These are phyloP conservation scores for Acipenser ruthenus DNA, from an alignment of 2,797 vertebrate species.

Conservation along the genomic window DNA sequence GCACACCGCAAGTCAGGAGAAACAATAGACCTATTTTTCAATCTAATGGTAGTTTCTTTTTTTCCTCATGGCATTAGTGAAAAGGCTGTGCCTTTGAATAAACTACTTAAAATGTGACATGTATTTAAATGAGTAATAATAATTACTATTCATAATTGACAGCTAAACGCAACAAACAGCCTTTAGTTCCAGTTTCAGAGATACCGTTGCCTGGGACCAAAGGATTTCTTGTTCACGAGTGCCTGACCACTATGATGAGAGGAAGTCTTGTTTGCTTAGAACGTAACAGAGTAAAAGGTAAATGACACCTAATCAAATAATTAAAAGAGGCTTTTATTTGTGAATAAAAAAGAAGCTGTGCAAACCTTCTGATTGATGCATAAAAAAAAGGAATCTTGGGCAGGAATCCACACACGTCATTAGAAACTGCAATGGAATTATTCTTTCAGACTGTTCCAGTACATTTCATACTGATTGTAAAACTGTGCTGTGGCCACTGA, in stretches of 20 bases:
- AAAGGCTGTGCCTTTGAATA: slow-evolving; percentile 42
- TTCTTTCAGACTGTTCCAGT: too few relatives aligned
- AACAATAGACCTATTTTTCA: slow-evolving; percentile 67
- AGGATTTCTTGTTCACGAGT: slow-evolving; percentile 55
- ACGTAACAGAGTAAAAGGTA: slow-evolving; percentile 40
- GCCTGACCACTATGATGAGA: slow-evolving; percentile 48
- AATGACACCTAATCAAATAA: slow-evolving; percentile 37
- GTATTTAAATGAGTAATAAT: slow-evolving; percentile 55
- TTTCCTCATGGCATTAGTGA: slow-evolving; percentile 30
- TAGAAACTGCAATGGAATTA: too few relatives aligned
- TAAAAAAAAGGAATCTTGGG: too few relatives aligned
- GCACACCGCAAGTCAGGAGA: slow-evolving; percentile 45
- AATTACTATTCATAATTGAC: slow-evolving; percentile 54
- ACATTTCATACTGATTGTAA: too few relatives aligned
- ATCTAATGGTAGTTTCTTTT: slow-evolving; percentile 55
- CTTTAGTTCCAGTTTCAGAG: slow-evolving; percentile 37
- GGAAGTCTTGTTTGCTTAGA: slow-evolving; percentile 43
- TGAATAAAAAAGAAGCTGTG: too few relatives aligned
- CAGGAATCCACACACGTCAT: too few relatives aligned
- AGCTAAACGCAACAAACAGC: slow-evolving; percentile 38
- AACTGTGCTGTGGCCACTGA: too few relatives aligned
- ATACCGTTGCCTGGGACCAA: slow-evolving; percentile 40
- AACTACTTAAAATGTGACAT: slow-evolving; percentile 44
- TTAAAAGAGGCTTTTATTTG: slow-evolving; percentile 28
- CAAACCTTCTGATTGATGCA: too few relatives aligned